Conservation (phyloP, 2,113 vertebrate species). For the Hemiscyllium ocellatum region DNA sequence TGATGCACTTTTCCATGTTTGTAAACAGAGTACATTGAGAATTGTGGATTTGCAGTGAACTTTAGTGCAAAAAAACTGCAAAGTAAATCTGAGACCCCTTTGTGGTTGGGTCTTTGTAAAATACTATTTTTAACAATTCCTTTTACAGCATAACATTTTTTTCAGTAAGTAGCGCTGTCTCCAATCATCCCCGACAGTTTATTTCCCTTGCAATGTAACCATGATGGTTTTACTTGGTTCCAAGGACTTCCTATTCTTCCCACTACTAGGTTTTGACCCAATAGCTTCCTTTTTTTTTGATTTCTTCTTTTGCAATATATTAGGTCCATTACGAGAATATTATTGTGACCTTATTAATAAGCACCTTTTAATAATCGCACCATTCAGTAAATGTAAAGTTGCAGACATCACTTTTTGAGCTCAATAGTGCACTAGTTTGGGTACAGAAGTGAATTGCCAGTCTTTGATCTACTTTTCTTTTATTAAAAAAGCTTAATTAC, state of each 20-base stretch:
- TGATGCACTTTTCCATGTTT: constrained; percentile 8
- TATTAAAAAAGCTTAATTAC: not conserved
- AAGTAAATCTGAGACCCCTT: not conserved
- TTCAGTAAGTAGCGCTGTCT: not conserved
- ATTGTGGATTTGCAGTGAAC: not conserved
- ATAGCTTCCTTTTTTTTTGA: not conserved
- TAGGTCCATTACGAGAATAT: not conserved
- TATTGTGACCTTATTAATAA: constrained; percentile 5
- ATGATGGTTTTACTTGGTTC: not conserved
- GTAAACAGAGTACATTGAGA: not conserved
- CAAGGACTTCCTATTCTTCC: not conserved
- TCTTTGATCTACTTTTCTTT: not conserved
- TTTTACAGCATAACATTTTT: not conserved
- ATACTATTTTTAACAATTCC: not conserved
- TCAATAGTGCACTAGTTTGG: not conserved
- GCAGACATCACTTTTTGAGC: not conserved
- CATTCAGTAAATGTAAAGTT: too few relatives aligned
- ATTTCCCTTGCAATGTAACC: not conserved
- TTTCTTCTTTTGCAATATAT: not conserved
- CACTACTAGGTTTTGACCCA: not conserved
- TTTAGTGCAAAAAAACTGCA: not conserved
- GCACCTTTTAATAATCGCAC: not conserved
- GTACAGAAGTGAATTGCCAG: not conserved
- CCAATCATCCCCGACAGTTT: not conserved
- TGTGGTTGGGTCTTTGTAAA: not conserved